Percentiles rank a stretch among this genome's conserved stretches.
Conservation (phyloP, 2,797 vertebrate species). For the Eremophila alpestris region DNA sequence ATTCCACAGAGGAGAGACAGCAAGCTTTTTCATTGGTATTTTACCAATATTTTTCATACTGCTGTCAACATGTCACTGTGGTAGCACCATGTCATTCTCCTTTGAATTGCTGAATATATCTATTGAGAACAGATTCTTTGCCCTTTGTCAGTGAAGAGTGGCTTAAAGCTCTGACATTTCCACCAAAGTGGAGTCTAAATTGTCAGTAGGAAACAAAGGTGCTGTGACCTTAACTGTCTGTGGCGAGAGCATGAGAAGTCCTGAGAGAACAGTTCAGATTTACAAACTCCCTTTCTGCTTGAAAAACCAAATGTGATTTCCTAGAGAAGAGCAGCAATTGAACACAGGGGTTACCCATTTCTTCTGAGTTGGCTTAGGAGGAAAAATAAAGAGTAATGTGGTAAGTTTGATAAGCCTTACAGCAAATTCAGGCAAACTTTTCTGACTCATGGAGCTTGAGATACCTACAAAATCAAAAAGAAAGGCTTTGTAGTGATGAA, state of each 20-base stretch:
- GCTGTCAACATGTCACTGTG: slow-evolving; percentile 6
- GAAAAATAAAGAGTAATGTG: neutral
- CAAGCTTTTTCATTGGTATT: neutral
- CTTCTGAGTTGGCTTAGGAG: neutral
- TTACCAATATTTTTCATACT: neutral
- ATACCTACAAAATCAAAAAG: neutral
- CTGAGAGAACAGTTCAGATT: neutral
- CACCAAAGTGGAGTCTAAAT: neutral
- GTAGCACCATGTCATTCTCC: neutral
- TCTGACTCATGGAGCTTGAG: neutral
- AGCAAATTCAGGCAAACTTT: neutral
- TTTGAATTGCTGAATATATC: neutral
- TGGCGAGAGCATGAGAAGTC: neutral
- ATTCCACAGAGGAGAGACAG: neutral
- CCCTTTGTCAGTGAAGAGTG: neutral
- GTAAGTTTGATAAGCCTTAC: neutral
- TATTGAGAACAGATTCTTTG: neutral
- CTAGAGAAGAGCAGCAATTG: neutral
- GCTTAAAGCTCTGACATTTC: neutral
- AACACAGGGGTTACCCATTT: neutral
- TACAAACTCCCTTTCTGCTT: neutral
- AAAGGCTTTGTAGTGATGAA: neutral
- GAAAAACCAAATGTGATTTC: neutral
- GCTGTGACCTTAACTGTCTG: neutral
- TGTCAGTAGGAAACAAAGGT: neutral